Evolutionary conservation across 2,888 invertebrate genomes (phyloP), one percentile per base, ranked within the genome.

Genomic region (Timandra comae): DNA sequence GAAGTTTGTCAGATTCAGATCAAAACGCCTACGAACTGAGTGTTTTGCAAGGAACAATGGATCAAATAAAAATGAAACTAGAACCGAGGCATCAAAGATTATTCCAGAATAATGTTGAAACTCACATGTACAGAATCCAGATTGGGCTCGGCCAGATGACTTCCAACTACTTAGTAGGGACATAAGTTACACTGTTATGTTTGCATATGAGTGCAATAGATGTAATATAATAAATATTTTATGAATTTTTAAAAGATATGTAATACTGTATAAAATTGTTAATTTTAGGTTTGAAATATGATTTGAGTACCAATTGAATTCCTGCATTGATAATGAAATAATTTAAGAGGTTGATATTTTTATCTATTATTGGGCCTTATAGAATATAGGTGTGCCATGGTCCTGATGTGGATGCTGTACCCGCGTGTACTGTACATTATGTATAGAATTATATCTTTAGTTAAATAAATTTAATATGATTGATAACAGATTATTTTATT

Each of bases 11-110:
- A 4, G 92, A 93, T 71, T 92, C 92, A 1, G 93, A 95, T 63
- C 91, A 93, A 66, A 97, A 95, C 73, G 93, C 95, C 2, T 96
- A 96, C 75, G 97, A 98, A 66, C 86, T 97, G 33, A 93, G 94
- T 72, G 94, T 96, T 10, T 82, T 97, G 26, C 95, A 96, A 78
- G 97, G 96, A 10, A 95, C 97, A 23, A 92, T 98, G 86, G 93
- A 93, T 57, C 93, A 96, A 64, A 94, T 97, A 30, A 94, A 95
- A 73, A 88, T 90, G 38, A 92, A 93, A 58, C 74, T 97, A 33
- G 91, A 91, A 50, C 89, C 91, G 2, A 86, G 88, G 26, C 95
- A 96, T 77, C 89, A 92, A 52, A 89, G 89, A 51, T 85, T 91
- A 25, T 96, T 96, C 76, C 93, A 96, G 74, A 94, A 94, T 72